Evolutionary conservation across 2,888 invertebrate genomes (phyloP), one percentile per base, ranked within the genome.

Genomic region (Actias luna): DNA sequence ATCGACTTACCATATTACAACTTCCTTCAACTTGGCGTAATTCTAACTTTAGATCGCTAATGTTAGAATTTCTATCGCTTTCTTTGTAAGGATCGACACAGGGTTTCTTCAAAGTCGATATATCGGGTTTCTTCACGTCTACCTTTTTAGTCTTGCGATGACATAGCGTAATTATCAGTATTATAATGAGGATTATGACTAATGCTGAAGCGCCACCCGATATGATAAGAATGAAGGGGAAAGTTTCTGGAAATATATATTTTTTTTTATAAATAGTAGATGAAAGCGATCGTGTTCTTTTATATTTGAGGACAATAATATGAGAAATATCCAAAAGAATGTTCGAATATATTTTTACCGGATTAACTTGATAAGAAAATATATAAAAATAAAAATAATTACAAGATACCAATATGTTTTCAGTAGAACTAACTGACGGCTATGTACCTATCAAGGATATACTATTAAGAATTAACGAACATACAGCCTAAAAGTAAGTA

Each of bases 21-120:
- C 95, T 95, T 39, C 96, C 96, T 65, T 96, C 96, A 60, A 96
- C 95, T 52, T 97, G 97, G 61, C 98, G 93, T 67, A 98, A 94
- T 84, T 98, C 98, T 72, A 97, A 93, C 86, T 98, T 98, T 79
- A 98, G 93, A 86, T 98, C 98, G 71, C 98, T 98, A 73, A 98
- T 97, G 81, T 97, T 97, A 46, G 98, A 98, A 77, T 96, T 97
- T 65, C 97, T 93, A 84, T 98, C 98, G 61, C 96, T 97, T 79
- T 96, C 96, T 71, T 95, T 95, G 69, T 93, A 95, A 59, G 81
- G 82, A 42, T 89, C 87, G 0, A 79, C 80, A 42, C 84, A 84
- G 0, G 76, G 80, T 69, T 90, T 91, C 10, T 85, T 82, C 62
- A 89, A 66, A 39, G 87, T 83, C 0, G 89, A 89, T 10, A 93